A percentile compares a stretch with the other conserved stretches of the same genome.
phyloP scores from a whole-genome alignment of 2,113 vertebrate species.

The Axis porcinus region DNA sequence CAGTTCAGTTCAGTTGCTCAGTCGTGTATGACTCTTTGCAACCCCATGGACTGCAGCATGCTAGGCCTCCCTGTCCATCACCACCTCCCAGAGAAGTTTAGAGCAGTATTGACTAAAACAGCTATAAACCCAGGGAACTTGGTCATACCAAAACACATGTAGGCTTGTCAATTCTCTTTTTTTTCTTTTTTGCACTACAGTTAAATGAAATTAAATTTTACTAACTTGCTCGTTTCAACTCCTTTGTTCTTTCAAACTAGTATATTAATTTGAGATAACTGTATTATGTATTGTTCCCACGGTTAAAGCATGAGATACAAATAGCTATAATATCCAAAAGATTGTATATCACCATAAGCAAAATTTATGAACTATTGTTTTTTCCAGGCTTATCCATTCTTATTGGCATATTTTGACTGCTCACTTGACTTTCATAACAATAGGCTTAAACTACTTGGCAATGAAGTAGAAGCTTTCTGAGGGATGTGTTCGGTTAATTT shows the following conservation, averaged over 20 bases:
- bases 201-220: constrained; percentile 18
- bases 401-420: not conserved
- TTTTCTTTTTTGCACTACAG: not conserved
- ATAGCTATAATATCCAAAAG: not conserved
- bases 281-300: not conserved
- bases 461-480: not conserved
- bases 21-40: not conserved
- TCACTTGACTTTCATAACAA: not conserved
- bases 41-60: not conserved
- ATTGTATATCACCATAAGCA: not conserved
- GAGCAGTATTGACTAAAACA: not conserved
- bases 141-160: not conserved
- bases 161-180: not conserved
- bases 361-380: not conserved
- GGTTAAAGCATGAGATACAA: not conserved
- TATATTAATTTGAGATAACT: not conserved
- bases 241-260: not conserved
- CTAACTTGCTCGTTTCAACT: not conserved
- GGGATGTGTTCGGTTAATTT: not conserved
- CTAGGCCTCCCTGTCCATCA: not conserved
- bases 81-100: not conserved
- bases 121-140: not conserved
- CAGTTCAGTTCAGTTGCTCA: not conserved
- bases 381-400: not conserved
- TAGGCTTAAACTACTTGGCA: not conserved